Percentiles rank a stretch among this genome's conserved stretches.
phyloP scores from a whole-genome alignment of 2,797 vertebrate species.

The Agapornis canus region DNA sequence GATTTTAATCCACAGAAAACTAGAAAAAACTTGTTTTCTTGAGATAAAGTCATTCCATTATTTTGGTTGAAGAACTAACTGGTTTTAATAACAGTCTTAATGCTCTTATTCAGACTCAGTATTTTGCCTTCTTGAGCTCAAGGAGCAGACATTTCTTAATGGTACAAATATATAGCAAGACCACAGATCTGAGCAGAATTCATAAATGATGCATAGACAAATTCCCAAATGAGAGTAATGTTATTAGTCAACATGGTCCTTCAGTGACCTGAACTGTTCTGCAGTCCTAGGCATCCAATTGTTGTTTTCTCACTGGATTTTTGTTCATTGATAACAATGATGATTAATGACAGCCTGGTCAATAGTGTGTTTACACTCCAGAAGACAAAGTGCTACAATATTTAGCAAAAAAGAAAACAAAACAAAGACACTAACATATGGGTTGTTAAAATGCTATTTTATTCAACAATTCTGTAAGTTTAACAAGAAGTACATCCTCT shows the following conservation, averaged over 20 bases:
- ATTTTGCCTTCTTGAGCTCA: background rate
- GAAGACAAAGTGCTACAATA: conserved; percentile 29
- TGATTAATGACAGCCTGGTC: conserved; percentile 33
- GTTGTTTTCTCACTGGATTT: conserved; percentile 9
- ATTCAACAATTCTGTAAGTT: conserved; percentile 48
- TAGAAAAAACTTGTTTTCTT: background rate
- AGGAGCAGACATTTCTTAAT: background rate
- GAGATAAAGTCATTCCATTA: background rate
- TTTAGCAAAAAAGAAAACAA: conserved; percentile 39
- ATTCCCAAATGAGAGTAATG: background rate
- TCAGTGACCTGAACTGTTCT: background rate
- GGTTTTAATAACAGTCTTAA: background rate
- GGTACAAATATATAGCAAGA: background rate
- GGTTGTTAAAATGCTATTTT: conserved; percentile 61
- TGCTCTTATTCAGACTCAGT: background rate
- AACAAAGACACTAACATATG: conserved; percentile 56
- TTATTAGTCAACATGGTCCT: conserved; percentile 7
- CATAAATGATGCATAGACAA: background rate
- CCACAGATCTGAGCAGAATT: background rate
- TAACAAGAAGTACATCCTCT: conserved; percentile 50
- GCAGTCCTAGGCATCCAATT: background rate
- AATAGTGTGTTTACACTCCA: conserved; percentile 15
- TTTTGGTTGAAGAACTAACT: background rate
- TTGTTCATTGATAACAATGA: conserved; percentile 44
- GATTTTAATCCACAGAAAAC: background rate